Evolutionary conservation across 2,888 invertebrate genomes (phyloP), one percentile per base, ranked within the genome.

Genomic region (Morpho achilles): DNA sequence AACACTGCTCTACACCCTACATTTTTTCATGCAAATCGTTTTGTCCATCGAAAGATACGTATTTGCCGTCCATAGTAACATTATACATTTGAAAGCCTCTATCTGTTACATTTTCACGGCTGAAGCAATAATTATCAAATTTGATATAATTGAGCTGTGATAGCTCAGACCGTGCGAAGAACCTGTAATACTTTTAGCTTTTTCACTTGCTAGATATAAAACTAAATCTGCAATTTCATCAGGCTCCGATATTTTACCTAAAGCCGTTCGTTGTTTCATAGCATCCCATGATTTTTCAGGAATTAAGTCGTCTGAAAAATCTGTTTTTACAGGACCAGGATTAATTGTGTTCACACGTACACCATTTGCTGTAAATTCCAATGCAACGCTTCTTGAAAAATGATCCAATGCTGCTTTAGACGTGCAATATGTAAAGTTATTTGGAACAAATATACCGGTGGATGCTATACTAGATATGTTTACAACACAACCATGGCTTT

Each of bases 291-390:
- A 44, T 5, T 42, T 51, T 8, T 59, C 58, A 7, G 43, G 50
- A 45, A 45, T 48, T 10, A 57, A 40, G 39, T 54, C 16, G 3
- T 58, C 43, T 10, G 62, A 6, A 7, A 63, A 64, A 32, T 67
- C 62, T 0, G 67, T 64, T 43, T 59, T 60, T 1, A 67, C 67
- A 0, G 67, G 66, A 7, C 68, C 67, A 10, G 67, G 95, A 71
- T 93, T 94, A 0, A 95, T 93, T 54, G 92, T 84, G 74, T 95
- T 95, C 0, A 94, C 94, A 54, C 95, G 82, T 0, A 95, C 92
- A n/a, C 75, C 86, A 70, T 87, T 83, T 0, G 77, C 61, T 58
- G 92, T 92, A 10, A 93, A 76, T 69, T 93, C 95, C 49, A 95
- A 75, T 7, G 96, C 95, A 7, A 92, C 80, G 70, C 94, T 94